These are phyloP conservation scores for Gobiocypris rarus DNA, from an alignment of 2,113 vertebrate genomes.

Conservation along the genomic window DNA sequence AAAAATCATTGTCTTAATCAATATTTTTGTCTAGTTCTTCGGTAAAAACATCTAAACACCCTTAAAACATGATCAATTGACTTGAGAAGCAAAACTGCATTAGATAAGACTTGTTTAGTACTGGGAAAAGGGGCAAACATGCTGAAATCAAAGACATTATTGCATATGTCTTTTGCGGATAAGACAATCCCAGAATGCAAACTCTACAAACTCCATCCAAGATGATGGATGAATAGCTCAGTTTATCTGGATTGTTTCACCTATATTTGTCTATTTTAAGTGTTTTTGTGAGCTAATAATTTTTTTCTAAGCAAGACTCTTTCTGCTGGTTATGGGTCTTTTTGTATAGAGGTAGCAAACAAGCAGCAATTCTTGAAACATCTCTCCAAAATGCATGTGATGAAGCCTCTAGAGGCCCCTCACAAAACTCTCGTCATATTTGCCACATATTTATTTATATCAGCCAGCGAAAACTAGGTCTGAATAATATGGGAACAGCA, in stretches of 20 bases:
- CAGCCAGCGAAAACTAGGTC: neutral
- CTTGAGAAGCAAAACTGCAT: neutral
- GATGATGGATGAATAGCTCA: neutral
- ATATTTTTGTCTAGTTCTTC: constrained; percentile 3
- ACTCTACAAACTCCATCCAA: neutral
- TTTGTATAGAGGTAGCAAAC: neutral
- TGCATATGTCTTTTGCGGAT: too few species aligned
- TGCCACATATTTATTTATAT: constrained; percentile 31
- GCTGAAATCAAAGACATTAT: neutral
- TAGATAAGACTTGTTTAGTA: neutral
- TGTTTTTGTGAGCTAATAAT: neutral
- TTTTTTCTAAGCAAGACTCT: neutral
- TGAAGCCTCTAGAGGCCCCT: neutral
- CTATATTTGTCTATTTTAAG: neutral
- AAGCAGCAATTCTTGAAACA: neutral
- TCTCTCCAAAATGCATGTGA: neutral
- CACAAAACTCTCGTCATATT: neutral
- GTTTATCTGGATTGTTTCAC: neutral
- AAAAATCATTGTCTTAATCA: neutral
- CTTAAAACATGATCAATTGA: constrained; percentile 4
- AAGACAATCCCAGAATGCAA: too few species aligned
- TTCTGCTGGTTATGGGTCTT: neutral
- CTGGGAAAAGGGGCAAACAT: neutral
- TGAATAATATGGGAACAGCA: constrained; percentile 18
- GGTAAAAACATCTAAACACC: constrained; percentile 3